A percentile compares a stretch with the other conserved stretches of the same genome.
phyloP scores from a whole-genome alignment of 1,140 invertebrate species.

The Chrysomallon squamiferum region DNA sequence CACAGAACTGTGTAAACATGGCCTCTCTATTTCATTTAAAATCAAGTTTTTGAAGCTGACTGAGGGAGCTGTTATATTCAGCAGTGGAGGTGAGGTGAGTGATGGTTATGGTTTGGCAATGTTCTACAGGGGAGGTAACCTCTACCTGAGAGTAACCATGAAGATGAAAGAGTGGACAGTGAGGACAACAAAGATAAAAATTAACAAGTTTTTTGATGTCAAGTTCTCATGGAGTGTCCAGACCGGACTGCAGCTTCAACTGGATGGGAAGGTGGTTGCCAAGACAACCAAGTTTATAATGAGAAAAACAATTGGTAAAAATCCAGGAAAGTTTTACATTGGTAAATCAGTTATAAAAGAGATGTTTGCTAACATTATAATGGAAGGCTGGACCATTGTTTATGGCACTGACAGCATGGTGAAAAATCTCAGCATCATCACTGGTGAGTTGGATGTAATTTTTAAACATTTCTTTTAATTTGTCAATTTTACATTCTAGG shows the following conservation, averaged over 20 bases:
- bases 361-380: constrained; percentile 17
- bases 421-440: constrained; percentile 10
- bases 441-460: no score
- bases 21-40: constrained; percentile 31
- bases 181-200: constrained; percentile 11
- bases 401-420: constrained; percentile 15
- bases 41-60: constrained; percentile 21
- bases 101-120: constrained; percentile 32
- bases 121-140: constrained; percentile 19
- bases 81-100: constrained; percentile 28
- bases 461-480: no score
- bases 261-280: constrained; percentile 16
- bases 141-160: constrained; percentile 37
- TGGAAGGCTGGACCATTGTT: constrained; percentile 23
- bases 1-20: constrained; percentile 27
- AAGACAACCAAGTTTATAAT: constrained; percentile 2
- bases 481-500: no score
- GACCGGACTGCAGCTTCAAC: constrained; percentile 17
- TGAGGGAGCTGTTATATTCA: constrained; percentile 23
- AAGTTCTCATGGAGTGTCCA: constrained; percentile 44
- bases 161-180: constrained; percentile 38
- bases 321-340: constrained; percentile 13
- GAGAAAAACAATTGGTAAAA: constrained; percentile 2
- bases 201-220: constrained; percentile 23
- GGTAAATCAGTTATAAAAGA: not conserved